A percentile compares a stretch with the other conserved stretches of the same genome.
These are phyloP conservation scores for Bradypus variegatus DNA, from an alignment of 2,797 vertebrate species.

Conservation along the genomic window DNA sequence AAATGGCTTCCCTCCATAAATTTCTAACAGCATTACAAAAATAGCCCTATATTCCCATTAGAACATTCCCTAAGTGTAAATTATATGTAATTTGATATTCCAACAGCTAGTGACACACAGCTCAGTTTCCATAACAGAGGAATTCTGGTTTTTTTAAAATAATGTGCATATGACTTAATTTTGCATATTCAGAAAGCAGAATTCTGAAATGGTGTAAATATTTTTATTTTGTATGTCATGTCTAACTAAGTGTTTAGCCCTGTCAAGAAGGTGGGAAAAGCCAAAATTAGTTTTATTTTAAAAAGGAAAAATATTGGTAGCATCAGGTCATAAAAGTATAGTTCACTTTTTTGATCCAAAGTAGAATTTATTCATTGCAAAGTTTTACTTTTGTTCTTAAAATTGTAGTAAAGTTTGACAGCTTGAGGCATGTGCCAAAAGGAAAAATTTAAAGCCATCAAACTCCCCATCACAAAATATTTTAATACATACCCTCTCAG, in stretches of 20 bases:
- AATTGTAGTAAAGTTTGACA: background rate
- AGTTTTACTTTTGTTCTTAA: too few relatives aligned
- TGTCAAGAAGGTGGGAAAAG: background rate
- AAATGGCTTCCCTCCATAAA: constrained; percentile 15
- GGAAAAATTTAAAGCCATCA: background rate
- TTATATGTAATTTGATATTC: constrained; percentile 6
- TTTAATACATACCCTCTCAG: background rate
- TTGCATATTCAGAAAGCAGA: constrained; percentile 29
- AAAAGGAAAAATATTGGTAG: background rate
- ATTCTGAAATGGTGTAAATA: background rate
- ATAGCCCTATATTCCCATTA: background rate
- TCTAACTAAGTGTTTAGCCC: background rate
- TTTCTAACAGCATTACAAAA: constrained; percentile 13
- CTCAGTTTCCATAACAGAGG: background rate
- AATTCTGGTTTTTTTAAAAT: constrained; percentile 6
- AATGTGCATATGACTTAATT: background rate
- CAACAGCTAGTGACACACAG: background rate
- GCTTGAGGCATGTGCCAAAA: background rate
- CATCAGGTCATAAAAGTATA: background rate
- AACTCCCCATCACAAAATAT: background rate
- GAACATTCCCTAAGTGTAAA: background rate
- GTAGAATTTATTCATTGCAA: background rate
- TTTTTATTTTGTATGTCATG: background rate
- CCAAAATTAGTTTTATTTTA: constrained; percentile 3
- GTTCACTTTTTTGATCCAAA: background rate